Base-by-base conservation (phyloP, 2,888 invertebrate genomes). In the Drosophila anomelani region DNA sequence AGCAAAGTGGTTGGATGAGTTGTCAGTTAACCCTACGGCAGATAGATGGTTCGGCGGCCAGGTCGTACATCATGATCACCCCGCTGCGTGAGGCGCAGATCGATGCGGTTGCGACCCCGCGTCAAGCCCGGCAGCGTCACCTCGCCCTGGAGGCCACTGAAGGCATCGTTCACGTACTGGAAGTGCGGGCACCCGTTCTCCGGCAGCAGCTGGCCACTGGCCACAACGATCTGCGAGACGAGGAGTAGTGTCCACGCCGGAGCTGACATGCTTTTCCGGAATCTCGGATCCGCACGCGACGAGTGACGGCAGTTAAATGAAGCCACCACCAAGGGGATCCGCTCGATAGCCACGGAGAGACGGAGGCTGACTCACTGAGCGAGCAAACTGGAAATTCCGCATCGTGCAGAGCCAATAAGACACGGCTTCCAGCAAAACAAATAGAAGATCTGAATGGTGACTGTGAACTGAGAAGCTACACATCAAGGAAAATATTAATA, bases 371-470 rank as follows among this genome's bases (percentile, higher is more conserved):
- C 62, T 71, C 17, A 67, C 47, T 58, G 54, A 55, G 60, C 44
- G 72, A 70, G 38, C 34, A 83, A 84, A 84, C 89, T 83, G 84
- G 84, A 83, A 84, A 88, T 66, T 66, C 86, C 62, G 64, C 76
- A 63, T 75, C 69, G 81, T 69, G 72, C 58, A 34, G 55, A 44
- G 63, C 57, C 68, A 47, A 62, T 66, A 61, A 54, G 54, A n/a
- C 49, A 32, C 34, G 56, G 51, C 51, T 36, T 49, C 34, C 17
- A 47, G 34, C 26, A n/a, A 69, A 64, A 20, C 56, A 39, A 49
- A 34, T 55, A 36, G 29, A 20, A 13, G 7, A 1, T 38, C 10
- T 17, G 2, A 41, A 29, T 47, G n/a, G 29, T 3, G n/a, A 10
- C 26, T n/a, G 9, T 0, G 2, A 26, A 4, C 13, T 32, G 17